phyloP scores from a whole-genome alignment of 2,888 invertebrate species.

The Amphimallon solstitiale region DNA sequence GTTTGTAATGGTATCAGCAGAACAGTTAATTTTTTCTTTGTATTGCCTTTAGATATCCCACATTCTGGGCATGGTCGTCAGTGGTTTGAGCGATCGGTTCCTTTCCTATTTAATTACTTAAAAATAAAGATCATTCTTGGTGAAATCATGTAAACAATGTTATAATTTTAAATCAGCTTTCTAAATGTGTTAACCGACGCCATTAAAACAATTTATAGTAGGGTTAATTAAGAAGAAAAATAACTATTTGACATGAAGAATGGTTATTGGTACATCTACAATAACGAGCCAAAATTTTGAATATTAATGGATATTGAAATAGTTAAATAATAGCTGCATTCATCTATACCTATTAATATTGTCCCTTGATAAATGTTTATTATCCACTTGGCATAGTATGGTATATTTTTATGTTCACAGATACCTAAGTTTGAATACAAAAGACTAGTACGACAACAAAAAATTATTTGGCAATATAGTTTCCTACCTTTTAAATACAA shows the following conservation, averaged over 20 bases:
- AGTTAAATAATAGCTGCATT: no score
- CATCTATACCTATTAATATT: no score
- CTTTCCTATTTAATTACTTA: background rate
- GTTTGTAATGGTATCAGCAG: constrained; percentile 2
- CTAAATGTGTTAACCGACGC: background rate
- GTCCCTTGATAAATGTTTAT: no score
- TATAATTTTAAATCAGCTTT: constrained; percentile 3
- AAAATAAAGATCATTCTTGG: constrained; percentile 15
- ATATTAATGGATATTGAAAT: background rate
- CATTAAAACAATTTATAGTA: background rate
- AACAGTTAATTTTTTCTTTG: background rate
- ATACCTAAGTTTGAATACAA: no score
- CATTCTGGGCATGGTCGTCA: background rate
- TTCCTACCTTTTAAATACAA: no score
- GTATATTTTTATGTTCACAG: no score
- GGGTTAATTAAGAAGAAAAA: background rate
- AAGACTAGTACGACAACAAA: no score
- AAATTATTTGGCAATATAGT: no score
- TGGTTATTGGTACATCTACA: background rate
- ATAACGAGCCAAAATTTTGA: background rate
- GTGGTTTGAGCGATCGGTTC: background rate
- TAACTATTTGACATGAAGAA: background rate
- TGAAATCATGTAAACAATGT: constrained; percentile 14
- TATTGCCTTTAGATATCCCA: background rate
- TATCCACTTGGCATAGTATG: no score